Conservation (phyloP, 2,113 vertebrate species). For the Ascaphus truei region DNA sequence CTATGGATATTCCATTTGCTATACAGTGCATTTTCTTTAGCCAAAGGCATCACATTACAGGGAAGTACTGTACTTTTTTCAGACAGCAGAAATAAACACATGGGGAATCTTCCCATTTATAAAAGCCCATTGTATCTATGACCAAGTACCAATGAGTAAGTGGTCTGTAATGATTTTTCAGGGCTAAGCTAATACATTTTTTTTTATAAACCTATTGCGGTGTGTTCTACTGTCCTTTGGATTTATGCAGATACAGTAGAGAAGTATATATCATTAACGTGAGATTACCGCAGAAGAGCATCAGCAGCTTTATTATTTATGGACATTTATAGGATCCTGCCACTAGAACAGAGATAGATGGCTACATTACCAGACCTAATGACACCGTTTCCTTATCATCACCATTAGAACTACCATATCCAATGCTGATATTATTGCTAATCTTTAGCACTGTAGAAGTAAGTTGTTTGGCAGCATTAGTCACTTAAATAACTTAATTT, state of each 20-base stretch:
- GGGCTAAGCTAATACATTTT: constrained; percentile 35
- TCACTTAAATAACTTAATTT: constrained; percentile 4
- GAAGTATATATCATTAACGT: constrained; percentile 41
- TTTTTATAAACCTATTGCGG: constrained; percentile 47
- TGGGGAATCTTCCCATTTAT: background rate
- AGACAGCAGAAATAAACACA: constrained; percentile 1
- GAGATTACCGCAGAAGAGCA: constrained; percentile 38
- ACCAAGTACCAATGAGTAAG: constrained; percentile 38
- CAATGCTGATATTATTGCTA: background rate
- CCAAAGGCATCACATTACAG: constrained; percentile 4
- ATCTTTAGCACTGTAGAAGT: background rate
- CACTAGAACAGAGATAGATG: constrained; percentile 44
- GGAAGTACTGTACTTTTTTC: background rate
- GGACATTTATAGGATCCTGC: constrained; percentile 22
- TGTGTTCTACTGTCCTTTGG: constrained; percentile 37
- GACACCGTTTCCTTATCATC: constrained; percentile 15
- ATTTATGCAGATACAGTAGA: constrained; percentile 43
- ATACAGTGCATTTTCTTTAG: constrained; percentile 8
- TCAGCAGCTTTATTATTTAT: constrained; percentile 46
- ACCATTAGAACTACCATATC: constrained; percentile 1
- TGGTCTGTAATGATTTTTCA: constrained; percentile 36
- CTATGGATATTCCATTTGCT: background rate
- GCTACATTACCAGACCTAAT: constrained; percentile 33
- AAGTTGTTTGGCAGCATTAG: background rate
- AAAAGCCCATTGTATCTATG: constrained; percentile 6